phyloP scores from a whole-genome alignment of 2,888 invertebrate genomes.

The Cistogaster globosa region DNA sequence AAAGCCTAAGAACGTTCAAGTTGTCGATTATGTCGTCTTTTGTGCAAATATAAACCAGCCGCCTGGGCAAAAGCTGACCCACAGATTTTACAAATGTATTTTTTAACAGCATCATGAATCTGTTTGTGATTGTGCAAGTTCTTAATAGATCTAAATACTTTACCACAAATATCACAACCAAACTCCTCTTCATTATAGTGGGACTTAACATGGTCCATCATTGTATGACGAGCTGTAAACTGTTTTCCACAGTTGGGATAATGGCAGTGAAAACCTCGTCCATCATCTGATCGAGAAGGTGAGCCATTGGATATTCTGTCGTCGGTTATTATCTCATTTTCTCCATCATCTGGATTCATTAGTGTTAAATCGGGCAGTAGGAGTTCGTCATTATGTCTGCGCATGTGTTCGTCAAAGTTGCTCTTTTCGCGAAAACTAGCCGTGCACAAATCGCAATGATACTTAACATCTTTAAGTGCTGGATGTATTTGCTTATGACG shows the following conservation, averaged over 20 bases:
- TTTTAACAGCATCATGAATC: slow-evolving; percentile 80
- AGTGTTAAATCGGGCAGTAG: slow-evolving; percentile 75
- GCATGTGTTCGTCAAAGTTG: slow-evolving; percentile 79
- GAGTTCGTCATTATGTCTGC: slow-evolving; percentile 79
- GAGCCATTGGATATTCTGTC: slow-evolving; percentile 51
- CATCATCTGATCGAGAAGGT: slow-evolving; percentile 58
- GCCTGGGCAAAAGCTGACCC: slow-evolving; percentile 82
- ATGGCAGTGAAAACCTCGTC: slow-evolving; percentile 75
- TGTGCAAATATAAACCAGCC: slow-evolving; percentile 81
- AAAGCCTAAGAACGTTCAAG: slow-evolving; percentile 55
- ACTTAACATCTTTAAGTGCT: slow-evolving; percentile 76
- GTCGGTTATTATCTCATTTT: slow-evolving; percentile 59
- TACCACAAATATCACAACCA: slow-evolving; percentile 79
- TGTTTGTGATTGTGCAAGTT: slow-evolving; percentile 81
- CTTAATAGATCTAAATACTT: slow-evolving; percentile 80
- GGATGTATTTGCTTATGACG: slow-evolving; percentile 77
- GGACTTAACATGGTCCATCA: slow-evolving; percentile 78
- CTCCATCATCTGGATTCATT: slow-evolving; percentile 63
- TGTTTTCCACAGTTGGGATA: slow-evolving; percentile 78
- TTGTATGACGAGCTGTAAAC: slow-evolving; percentile 76
- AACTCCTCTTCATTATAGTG: slow-evolving; percentile 79
- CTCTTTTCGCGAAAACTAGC: slow-evolving; percentile 80
- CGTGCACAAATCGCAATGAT: slow-evolving; percentile 78
- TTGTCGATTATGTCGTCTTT: slow-evolving; percentile 78
- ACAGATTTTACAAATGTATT: slow-evolving; percentile 81